Percentiles rank a stretch among this genome's conserved stretches.
Evolutionary conservation across 2,113 vertebrate genomes (phyloP).

Genomic region (Tragelaphus scriptus): DNA sequence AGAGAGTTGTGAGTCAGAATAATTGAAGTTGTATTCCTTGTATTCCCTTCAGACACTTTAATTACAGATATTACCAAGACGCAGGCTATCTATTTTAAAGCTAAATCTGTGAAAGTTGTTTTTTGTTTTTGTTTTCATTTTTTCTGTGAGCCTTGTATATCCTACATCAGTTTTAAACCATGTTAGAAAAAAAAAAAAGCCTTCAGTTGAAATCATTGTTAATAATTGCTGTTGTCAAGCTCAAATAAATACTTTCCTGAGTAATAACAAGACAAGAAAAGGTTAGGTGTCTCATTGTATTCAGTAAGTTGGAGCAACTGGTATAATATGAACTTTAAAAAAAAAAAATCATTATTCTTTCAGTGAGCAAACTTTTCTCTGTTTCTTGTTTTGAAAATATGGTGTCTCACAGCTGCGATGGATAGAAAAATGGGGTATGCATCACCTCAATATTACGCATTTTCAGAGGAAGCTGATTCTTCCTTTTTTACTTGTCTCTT

Average conservation of each 20-base stretch:
- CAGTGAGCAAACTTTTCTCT: background rate
- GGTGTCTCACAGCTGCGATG: background rate
- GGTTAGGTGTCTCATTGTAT: background rate
- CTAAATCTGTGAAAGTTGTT: background rate
- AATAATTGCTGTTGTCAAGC: constrained; percentile 33
- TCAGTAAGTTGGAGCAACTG: background rate
- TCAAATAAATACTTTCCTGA: background rate
- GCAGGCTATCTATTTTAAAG: constrained; percentile 2
- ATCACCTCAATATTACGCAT: background rate
- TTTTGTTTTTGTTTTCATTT: background rate
- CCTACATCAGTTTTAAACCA: constrained; percentile 3
- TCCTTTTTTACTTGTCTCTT: background rate
- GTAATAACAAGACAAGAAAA: background rate
- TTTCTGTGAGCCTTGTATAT: background rate
- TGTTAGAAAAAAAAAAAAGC: background rate
- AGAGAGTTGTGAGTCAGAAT: background rate
- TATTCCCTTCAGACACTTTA: constrained; percentile 17
- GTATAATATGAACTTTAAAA: background rate
- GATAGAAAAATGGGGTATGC: background rate
- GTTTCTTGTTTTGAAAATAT: background rate
- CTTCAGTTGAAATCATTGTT: constrained; percentile 29
- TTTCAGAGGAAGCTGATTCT: background rate
- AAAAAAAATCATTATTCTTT: background rate
- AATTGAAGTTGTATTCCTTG: background rate
- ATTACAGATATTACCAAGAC: constrained; percentile 3